A percentile compares a stretch with the other conserved stretches of the same genome.
Conservation (phyloP, 1,140 invertebrate genomes). For the Trichonephila inaurata region DNA sequence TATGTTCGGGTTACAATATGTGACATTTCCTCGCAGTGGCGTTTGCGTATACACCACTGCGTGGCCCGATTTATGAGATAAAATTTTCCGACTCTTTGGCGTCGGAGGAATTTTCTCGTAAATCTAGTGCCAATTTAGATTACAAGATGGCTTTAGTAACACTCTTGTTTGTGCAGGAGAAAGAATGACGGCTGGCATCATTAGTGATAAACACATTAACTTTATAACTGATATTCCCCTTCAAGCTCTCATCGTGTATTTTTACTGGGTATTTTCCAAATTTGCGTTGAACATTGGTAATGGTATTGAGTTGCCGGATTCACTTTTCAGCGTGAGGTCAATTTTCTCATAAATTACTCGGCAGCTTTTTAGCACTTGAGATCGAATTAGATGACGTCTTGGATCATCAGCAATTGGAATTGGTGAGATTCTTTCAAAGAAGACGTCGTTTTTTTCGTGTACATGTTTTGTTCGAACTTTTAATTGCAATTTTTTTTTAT, state of each 20-base stretch:
- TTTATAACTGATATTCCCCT: background rate
- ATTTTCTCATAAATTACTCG: too few relatives aligned
- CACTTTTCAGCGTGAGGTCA: too few relatives aligned
- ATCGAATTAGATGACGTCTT: too few relatives aligned
- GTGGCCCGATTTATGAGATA: constrained; percentile 18
- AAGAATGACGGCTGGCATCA: background rate
- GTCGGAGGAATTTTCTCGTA: constrained; percentile 9
- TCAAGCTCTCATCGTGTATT: background rate
- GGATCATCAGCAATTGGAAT: too few relatives aligned
- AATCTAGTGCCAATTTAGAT: constrained; percentile 15
- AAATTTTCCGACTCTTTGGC: constrained; percentile 13
- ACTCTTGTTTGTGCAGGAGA: background rate
- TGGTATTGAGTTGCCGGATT: too few relatives aligned
- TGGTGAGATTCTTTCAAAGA: too few relatives aligned
- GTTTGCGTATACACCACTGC: background rate
- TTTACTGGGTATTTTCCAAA: background rate
- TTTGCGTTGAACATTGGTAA: too few relatives aligned
- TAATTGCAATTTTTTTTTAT: too few relatives aligned
- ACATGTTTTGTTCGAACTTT: too few relatives aligned
- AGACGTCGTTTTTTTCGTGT: too few relatives aligned
- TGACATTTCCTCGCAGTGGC: constrained; percentile 30
- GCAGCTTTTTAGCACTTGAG: too few relatives aligned
- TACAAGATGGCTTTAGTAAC: background rate
- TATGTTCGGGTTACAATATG: constrained; percentile 9
- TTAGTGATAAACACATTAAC: background rate